phyloP scores from a whole-genome alignment of 2,888 invertebrate genomes.

The Lycocerus yunnanus region DNA sequence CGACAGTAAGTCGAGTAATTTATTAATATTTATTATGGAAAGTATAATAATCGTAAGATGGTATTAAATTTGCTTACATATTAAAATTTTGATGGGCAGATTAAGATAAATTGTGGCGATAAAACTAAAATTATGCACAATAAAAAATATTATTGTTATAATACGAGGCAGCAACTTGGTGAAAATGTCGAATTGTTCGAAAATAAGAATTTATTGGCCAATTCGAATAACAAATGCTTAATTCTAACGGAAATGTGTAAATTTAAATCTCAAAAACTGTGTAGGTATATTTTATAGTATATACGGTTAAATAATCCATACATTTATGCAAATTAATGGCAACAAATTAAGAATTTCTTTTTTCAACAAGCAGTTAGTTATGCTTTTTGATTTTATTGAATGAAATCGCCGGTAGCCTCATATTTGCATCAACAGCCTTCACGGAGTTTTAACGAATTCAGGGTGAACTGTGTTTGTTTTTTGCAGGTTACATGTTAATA shows the following conservation, averaged over 20 bases:
- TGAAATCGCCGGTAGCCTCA: constrained; percentile 39
- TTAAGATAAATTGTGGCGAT: neutral
- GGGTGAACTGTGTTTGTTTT: constrained; percentile 7
- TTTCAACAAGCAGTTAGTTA: constrained; percentile 37
- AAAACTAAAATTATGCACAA: neutral
- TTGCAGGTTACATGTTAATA: constrained; percentile 86
- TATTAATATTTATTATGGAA: neutral
- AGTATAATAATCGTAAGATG: neutral
- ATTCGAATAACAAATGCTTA: neutral
- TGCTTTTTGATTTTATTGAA: constrained; percentile 47
- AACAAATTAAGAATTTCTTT: neutral
- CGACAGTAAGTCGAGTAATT: neutral
- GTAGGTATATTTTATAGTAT: neutral
- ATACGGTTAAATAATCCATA: neutral
- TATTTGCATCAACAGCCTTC: constrained; percentile 46
- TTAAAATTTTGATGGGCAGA: neutral
- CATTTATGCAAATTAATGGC: neutral
- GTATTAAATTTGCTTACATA: neutral
- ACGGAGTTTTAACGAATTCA: constrained; percentile 22
- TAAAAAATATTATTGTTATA: neutral
- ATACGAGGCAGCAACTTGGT: neutral
- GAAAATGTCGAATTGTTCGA: neutral
- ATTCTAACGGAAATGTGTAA: neutral
- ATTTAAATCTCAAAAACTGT: neutral
- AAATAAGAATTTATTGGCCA: neutral